Conservation (phyloP, 2,888 invertebrate species). For the Linnaemya tessellans region DNA sequence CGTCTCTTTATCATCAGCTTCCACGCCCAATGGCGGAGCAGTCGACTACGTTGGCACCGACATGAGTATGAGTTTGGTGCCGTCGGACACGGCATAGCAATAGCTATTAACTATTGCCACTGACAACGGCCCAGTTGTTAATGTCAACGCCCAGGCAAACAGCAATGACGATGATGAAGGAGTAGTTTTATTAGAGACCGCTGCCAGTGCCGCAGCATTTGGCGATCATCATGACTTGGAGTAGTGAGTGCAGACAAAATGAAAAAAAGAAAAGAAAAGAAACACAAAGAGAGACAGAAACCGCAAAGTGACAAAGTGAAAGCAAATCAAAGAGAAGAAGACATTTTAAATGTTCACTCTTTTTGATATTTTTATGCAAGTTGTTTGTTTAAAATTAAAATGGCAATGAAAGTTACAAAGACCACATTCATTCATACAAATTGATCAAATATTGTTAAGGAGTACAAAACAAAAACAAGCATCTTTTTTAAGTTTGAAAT, state of each 20-base stretch:
- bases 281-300: conserved; percentile 31
- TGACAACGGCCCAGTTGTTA: conserved; percentile 59
- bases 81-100: conserved; percentile 69
- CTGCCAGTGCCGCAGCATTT: conserved; percentile 79
- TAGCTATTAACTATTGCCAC: conserved; percentile 60
- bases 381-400: conserved; percentile 40
- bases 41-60: conserved; percentile 70
- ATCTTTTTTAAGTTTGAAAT: conserved; percentile 20
- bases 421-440: conserved; percentile 15
- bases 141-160: conserved; percentile 32
- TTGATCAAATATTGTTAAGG: conserved; percentile 13
- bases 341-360: conserved; percentile 32
- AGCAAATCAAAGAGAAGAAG: conserved; percentile 1
- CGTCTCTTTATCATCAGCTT: conserved; percentile 59
- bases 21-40: conserved; percentile 73
- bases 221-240: conserved; percentile 71
- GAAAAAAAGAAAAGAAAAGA: conserved; percentile 2
- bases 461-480: conserved; percentile 43
- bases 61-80: conserved; percentile 69
- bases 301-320: conserved; percentile 56
- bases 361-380: conserved; percentile 8
- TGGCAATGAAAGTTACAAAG: conserved; percentile 34
- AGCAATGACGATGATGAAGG: conserved; percentile 50
- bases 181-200: conserved; percentile 62
- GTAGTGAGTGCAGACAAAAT: conserved; percentile 69